Evolutionary conservation across 1,140 invertebrate species (phyloP), one percentile per base, ranked within the genome.

Genomic region (Steinernema khuongi): DNA sequence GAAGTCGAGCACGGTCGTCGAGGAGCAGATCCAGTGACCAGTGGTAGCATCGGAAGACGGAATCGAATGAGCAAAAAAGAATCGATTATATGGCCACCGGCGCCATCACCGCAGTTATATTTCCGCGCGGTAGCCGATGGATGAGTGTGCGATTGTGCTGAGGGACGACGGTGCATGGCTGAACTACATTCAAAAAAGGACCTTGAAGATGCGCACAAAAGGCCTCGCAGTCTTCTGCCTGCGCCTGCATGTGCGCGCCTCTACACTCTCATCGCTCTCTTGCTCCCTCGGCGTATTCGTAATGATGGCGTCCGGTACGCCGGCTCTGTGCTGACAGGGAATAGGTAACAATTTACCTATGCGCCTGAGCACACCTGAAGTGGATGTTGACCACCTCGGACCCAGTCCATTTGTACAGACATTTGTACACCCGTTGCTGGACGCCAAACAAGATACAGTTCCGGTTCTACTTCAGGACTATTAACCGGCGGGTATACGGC

Each of bases 171-270:
- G 22, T 41, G 36, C 7, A 60, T 26, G 50, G 50, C 11, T 60
- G 50, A 60, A 60, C 50, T 60, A 60, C 50, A 60, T 60, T 60
- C 50, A 60, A 60, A 60, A 60, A 60, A 60, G 50, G 50, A 60
- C 50, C 50, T 60, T 60, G 50, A 60, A 60, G 50, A 60, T 60
- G 50, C 50, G 50, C 50, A 60, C 50, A 60, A 60, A 60, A 60
- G 50, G 26, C 50, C 50, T 60, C 50, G 50, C 50, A 11, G 50
- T 41, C 36, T 41, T 41, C 36, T 41, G 7, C 7, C 36, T 60
- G 50, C 26, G 50, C 14, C 50, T 60, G 50, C 50, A 60, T 60
- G 50, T 60, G 50, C 50, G 50, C 50, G 50, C 50, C 50, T 60
- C 14, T 26, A 60, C 50, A 26, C 22, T 60, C 50, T 41, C 50